Percentiles rank a stretch among this genome's conserved stretches.
These are phyloP conservation scores for Neolamprologus modestus DNA, from an alignment of 2,113 vertebrate species.

Conservation along the genomic window DNA sequence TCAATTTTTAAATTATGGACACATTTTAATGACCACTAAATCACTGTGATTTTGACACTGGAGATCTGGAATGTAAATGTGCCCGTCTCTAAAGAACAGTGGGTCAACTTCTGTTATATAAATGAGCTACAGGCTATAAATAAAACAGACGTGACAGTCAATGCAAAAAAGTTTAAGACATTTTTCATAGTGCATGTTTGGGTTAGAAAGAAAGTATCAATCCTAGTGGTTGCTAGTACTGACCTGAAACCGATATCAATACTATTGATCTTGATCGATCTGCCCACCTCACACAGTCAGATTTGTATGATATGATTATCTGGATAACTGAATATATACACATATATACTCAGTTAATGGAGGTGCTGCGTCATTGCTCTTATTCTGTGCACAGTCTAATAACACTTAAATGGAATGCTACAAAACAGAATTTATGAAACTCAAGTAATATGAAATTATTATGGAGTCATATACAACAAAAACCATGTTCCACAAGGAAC, in stretches of 20 bases:
- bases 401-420: neutral
- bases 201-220: neutral
- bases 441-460: neutral
- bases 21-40: neutral
- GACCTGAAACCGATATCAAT: neutral
- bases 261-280: neutral
- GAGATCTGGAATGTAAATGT: neutral
- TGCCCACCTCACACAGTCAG: neutral
- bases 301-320: neutral
- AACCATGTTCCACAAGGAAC: neutral
- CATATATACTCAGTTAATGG: neutral
- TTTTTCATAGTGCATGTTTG: neutral
- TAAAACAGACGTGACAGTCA: neutral
- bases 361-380: neutral
- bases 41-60: neutral
- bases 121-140: neutral
- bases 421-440: neutral
- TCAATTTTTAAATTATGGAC: neutral
- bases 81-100: neutral
- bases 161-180: neutral
- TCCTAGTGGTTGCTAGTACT: neutral
- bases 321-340: neutral
- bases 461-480: neutral
- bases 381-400: neutral
- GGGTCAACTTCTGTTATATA: neutral